A percentile compares a stretch with the other conserved stretches of the same genome.
phyloP scores from a whole-genome alignment of 2,113 vertebrate species.

The Cryptotis parvus region DNA sequence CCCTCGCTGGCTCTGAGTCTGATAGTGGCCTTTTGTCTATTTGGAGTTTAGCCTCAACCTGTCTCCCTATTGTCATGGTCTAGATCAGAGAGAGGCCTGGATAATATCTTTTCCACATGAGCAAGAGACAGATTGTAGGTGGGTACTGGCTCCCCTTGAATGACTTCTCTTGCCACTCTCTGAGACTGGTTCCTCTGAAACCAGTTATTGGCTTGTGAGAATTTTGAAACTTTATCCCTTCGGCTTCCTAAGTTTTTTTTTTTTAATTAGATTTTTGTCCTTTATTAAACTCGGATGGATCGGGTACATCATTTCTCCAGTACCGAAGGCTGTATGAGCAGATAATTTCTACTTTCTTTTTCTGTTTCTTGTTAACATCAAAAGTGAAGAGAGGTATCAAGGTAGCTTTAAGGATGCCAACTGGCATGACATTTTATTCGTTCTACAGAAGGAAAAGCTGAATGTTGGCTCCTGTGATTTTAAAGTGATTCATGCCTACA shows the following conservation, averaged over 20 bases:
- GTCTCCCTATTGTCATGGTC: neutral
- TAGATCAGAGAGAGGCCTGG: neutral
- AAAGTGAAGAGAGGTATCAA: conserved; percentile 48
- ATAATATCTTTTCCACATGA: neutral
- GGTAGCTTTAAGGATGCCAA: conserved; percentile 37
- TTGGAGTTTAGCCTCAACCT: neutral
- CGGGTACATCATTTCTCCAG: conserved; percentile 43
- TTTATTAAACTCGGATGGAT: conserved; percentile 26
- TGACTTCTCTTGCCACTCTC: no score
- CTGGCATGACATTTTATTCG: conserved; percentile 58
- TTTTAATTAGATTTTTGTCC: neutral
- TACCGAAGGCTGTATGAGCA: neutral
- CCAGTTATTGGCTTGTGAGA: neutral
- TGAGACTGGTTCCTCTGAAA: neutral
- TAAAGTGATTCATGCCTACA: conserved; percentile 47
- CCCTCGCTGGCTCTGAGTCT: no score
- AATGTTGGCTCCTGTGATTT: conserved; percentile 60
- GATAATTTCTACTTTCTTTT: conserved; percentile 33
- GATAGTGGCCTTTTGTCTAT: no score
- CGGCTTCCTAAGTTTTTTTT: neutral
- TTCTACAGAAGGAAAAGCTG: conserved; percentile 64
- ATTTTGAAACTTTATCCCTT: neutral
- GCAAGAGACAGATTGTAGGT: neutral
- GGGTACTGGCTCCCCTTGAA: neutral
- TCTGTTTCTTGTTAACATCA: conserved; percentile 37